Evolutionary conservation across 2,888 invertebrate species (phyloP), one percentile per base, ranked within the genome.

Genomic region (Dryomyza anilis): DNA sequence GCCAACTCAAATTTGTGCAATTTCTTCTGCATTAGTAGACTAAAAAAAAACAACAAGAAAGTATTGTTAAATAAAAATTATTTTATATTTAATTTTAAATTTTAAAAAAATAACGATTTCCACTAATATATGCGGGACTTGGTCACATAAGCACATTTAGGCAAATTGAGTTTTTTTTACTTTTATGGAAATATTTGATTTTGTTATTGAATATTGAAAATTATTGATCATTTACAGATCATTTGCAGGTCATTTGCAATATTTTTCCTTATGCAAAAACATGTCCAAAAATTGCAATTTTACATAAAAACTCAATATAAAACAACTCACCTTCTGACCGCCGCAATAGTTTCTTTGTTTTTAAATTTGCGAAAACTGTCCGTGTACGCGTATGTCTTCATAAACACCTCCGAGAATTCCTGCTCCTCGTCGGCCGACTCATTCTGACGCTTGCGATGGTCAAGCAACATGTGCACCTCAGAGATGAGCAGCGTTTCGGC

Each of bases 341-440:
- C 94, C 62, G 95, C 90, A 72, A 99, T 99, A 5, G 97, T 98
- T 85, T 99, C 98, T 78, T 98, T 94, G 78, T 98, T 99, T 84
- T 97, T 98, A 83, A 98, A 98, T 81, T 97, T 96, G 67, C 96
- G 91, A 82, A 98, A 98, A 79, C 97, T 89, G 76, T 96, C 92
- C 6, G 97, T 96, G 81, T 99, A 98, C 50, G 95, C 95, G 27
- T 96, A 87, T 0, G 98, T 99, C 83, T 99, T 99, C 89, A 96
- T 93, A 81, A 99, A 99, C 8, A 98, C 98, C 83, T 98, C 98
- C 0, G 97, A 96, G 81, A 99, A 93, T 83, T 98, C 98, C 83
- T 98, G 98, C 79, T 97, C 96, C 76, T 99, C 99, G 80, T 99
- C 98, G 2, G 96, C 96, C 30, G 94, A 95, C 84, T 99, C 98